These are phyloP conservation scores for Xenotilapia longispinis DNA, from an alignment of 2,113 vertebrate genomes.

Conservation along the genomic window DNA sequence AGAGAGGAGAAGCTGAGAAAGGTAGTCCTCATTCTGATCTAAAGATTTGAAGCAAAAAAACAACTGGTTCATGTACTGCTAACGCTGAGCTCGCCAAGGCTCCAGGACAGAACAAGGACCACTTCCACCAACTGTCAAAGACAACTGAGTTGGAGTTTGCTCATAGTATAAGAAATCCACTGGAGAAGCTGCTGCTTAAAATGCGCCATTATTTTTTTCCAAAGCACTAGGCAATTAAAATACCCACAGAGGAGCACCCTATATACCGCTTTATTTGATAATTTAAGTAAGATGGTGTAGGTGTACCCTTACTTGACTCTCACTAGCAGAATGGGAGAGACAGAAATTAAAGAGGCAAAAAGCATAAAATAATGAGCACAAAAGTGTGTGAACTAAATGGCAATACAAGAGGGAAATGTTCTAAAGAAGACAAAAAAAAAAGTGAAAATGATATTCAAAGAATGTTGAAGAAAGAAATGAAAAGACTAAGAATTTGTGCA, in stretches of 20 bases:
- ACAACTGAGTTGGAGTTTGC: not conserved
- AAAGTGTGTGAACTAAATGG: not conserved
- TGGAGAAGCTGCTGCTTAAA: not conserved
- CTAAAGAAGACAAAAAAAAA: not conserved
- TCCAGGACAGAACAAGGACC: not conserved
- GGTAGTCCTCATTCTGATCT: not conserved
- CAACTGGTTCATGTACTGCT: not conserved
- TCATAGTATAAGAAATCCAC: not conserved
- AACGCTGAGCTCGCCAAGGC: accelerated
- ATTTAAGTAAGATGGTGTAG: not conserved
- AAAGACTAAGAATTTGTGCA: not conserved
- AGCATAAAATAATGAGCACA: not conserved
- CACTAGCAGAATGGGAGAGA: not conserved
- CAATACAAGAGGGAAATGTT: not conserved
- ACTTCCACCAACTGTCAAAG: not conserved
- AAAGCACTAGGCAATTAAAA: not conserved
- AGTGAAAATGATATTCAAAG: not conserved
- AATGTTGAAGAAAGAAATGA: not conserved
- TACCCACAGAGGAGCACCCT: not conserved
- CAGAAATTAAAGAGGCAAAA: accelerated
- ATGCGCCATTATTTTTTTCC: accelerated
- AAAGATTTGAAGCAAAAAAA: not conserved
- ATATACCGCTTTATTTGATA: not conserved
- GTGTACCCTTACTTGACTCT: not conserved
- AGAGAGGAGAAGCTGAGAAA: not conserved